A percentile compares a stretch with the other conserved stretches of the same genome.
These are phyloP conservation scores for Ormyrus pomaceus DNA, from an alignment of 2,888 invertebrate species.

Conservation along the genomic window DNA sequence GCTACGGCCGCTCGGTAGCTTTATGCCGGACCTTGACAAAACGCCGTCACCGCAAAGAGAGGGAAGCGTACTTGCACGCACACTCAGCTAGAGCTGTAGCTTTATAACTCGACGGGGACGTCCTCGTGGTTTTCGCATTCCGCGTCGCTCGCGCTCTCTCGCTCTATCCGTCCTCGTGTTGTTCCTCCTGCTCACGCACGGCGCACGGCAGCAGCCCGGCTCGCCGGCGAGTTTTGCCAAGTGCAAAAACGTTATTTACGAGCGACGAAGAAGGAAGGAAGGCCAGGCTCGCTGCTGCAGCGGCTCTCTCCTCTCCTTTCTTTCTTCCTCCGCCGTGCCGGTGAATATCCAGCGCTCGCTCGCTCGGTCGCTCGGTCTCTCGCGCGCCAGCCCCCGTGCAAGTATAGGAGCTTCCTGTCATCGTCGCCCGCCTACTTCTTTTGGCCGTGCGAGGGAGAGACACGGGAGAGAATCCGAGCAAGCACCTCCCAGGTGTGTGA, in stretches of 20 bases:
- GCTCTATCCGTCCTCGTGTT: slow-evolving; percentile 41
- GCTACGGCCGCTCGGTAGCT: slow-evolving; percentile 7
- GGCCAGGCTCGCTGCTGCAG: slow-evolving; percentile 26
- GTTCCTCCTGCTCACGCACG: slow-evolving; percentile 1
- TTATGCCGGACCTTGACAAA: slow-evolving; percentile 57
- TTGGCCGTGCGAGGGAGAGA: slow-evolving; percentile 1
- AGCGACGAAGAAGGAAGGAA: slow-evolving; percentile 59
- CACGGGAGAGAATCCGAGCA: slow-evolving; percentile 6
- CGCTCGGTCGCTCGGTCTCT: not conserved
- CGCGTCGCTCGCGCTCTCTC: slow-evolving; percentile 55
- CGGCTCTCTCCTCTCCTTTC: slow-evolving; percentile 37
- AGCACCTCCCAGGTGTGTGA: slow-evolving; percentile 63
- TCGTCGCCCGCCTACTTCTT: slow-evolving; percentile 18
- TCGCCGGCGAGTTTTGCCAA: slow-evolving; percentile 47
- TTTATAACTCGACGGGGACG: slow-evolving; percentile 25
- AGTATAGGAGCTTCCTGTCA: slow-evolving; percentile 24
- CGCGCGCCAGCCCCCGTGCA: not conserved
- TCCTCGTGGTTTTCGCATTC: not conserved
- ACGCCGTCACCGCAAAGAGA: slow-evolving; percentile 56
- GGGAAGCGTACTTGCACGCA: slow-evolving; percentile 52
- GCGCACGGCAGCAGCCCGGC: slow-evolving; percentile 4
- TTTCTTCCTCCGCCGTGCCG: not conserved
- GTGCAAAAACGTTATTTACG: slow-evolving; percentile 71
- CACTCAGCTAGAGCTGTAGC: slow-evolving; percentile 42
- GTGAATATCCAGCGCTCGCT: not conserved